phyloP scores from a whole-genome alignment of 1,140 invertebrate genomes.

The Dufourea novaeangliae region DNA sequence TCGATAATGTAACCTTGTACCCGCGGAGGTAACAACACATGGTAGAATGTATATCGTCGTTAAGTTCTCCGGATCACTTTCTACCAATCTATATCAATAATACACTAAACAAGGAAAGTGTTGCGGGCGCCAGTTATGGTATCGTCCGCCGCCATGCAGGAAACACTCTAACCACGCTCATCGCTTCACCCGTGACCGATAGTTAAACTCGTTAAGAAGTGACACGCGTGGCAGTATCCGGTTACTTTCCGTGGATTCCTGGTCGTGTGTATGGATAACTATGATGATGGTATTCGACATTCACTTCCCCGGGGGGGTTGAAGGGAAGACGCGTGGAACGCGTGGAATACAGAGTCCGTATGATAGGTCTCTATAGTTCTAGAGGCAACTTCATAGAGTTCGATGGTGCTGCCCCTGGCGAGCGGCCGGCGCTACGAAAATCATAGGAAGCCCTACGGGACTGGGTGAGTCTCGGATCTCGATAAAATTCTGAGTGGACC shows the following conservation, averaged over 20 bases:
- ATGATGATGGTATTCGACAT: neutral
- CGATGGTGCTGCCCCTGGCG: conserved; percentile 29
- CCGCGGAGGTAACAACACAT: conserved; percentile 38
- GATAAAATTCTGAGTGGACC: no score
- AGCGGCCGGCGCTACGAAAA: neutral
- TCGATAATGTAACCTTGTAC: conserved; percentile 78
- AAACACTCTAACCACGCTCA: neutral
- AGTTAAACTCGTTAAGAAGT: neutral
- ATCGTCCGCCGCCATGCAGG: neutral
- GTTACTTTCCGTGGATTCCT: neutral
- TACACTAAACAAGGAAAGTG: no score
- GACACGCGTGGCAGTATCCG: neutral
- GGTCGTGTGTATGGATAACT: neutral
- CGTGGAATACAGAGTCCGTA: neutral
- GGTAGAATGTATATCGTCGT: conserved; percentile 19
- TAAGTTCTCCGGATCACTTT: conserved; percentile 36
- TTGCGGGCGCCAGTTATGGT: neutral
- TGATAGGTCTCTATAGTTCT: neutral
- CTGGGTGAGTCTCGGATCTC: neutral
- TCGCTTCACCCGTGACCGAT: no score
- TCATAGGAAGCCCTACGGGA: neutral
- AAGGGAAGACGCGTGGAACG: neutral
- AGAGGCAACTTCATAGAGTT: neutral
- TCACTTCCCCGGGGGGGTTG: neutral
- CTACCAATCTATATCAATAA: conserved; percentile 14